A percentile compares a stretch with the other conserved stretches of the same genome.
Conservation (phyloP, 2,113 vertebrate genomes). For the rabbit (Oryctolagus cuniculus) region mOryCun1.1 NC_091432.1:178883501-178884000, state of each 20-base stretch:
- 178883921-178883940: not conserved
- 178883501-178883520: constrained; percentile 16
- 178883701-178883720: not conserved
- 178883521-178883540: constrained; percentile 30
- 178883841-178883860: not conserved
- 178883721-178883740: not conserved
- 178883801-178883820: not conserved
- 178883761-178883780: not conserved
- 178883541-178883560: not conserved
- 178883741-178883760: not conserved
- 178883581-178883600: constrained; percentile 15
- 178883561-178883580: not conserved
- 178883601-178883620: constrained; percentile 45
- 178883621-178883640: constrained; percentile 29
- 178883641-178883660: not conserved
- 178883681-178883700: not conserved
- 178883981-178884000: not conserved
- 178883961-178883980: not conserved
- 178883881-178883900: not conserved
- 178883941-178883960: not conserved
- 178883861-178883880: not conserved
- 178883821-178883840: not conserved
- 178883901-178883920: not conserved
- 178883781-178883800: not conserved
- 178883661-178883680: not conserved